A percentile compares a stretch with the other conserved stretches of the same genome.
Conservation (phyloP, 1,140 invertebrate genomes). For the Brachionus plicatilis region DNA sequence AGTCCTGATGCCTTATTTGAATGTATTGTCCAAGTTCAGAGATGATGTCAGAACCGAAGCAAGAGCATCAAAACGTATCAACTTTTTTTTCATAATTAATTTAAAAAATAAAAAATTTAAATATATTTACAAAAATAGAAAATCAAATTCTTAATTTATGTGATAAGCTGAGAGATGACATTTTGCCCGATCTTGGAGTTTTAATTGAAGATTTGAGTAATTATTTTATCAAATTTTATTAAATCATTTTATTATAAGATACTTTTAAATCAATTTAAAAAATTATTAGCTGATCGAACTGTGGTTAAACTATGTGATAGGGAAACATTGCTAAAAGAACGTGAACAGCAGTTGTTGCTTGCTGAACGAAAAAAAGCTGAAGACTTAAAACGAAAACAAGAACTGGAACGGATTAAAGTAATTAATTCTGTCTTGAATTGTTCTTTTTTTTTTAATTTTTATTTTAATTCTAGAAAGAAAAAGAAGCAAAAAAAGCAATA, state of each 20-base stretch:
- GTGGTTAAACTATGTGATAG: conserved; percentile 57
- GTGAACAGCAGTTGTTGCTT: conserved; percentile 62
- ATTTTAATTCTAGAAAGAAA: conserved; percentile 61
- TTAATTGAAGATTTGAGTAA: conserved; percentile 74
- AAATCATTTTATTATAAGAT: no score
- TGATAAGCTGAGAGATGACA: conserved; percentile 77
- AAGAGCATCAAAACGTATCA: conserved; percentile 61
- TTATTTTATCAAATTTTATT: no score
- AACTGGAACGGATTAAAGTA: background rate
- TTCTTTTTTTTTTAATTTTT: background rate
- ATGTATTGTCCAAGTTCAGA: conserved; percentile 76
- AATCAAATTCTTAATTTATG: conserved; percentile 74
- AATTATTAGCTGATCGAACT: background rate
- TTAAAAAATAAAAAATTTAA: background rate
- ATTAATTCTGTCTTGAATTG: background rate
- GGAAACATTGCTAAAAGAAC: conserved; percentile 75
- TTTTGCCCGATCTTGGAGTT: conserved; percentile 82
- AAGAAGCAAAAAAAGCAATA: conserved; percentile 73
- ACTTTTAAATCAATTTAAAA: background rate
- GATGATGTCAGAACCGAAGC: conserved; percentile 72
- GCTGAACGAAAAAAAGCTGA: background rate
- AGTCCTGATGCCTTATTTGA: conserved; percentile 77
- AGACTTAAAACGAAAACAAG: conserved; percentile 22
- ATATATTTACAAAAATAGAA: conserved; percentile 51
- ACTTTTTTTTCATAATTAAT: background rate